These are phyloP conservation scores for Hemithea aestivaria DNA, from an alignment of 2,888 invertebrate genomes.

Conservation along the genomic window DNA sequence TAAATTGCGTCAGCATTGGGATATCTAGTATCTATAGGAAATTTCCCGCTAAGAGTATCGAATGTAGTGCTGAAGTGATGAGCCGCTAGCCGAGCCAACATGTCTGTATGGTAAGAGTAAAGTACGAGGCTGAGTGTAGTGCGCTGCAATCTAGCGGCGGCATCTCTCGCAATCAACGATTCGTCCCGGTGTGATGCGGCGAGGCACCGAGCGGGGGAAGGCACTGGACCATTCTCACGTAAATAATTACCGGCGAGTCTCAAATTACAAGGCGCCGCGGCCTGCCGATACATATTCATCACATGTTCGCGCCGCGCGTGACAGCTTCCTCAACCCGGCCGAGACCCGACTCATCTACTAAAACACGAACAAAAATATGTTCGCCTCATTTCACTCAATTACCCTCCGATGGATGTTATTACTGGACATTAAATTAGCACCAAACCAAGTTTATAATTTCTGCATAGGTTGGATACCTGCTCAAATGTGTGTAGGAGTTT, in stretches of 20 bases:
- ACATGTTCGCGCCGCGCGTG: slow-evolving; percentile 72
- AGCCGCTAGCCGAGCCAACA: not conserved
- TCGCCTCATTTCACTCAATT: slow-evolving; percentile 35
- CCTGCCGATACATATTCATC: slow-evolving; percentile 75
- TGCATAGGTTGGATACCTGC: not conserved
- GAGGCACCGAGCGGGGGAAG: slow-evolving; percentile 23
- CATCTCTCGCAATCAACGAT: slow-evolving; percentile 75
- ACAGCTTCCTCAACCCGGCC: slow-evolving; percentile 70
- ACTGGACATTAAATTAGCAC: slow-evolving; percentile 20
- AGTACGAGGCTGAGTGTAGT: slow-evolving; percentile 44
- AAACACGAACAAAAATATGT: slow-evolving; percentile 27
- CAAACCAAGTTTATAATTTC: slow-evolving; percentile 17
- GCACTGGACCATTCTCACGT: slow-evolving; percentile 70
- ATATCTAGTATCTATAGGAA: too few species aligned
- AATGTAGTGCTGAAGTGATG: too few species aligned
- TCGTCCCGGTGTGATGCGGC: slow-evolving; percentile 57
- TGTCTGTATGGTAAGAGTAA: not conserved
- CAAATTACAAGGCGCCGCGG: slow-evolving; percentile 77
- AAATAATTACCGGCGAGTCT: slow-evolving; percentile 76
- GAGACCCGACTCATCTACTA: slow-evolving; percentile 14
- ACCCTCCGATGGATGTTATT: slow-evolving; percentile 21
- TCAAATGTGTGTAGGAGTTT: too few species aligned
- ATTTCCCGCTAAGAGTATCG: too few species aligned
- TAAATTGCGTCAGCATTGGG: too few species aligned
- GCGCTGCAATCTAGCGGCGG: slow-evolving; percentile 65